A percentile compares a stretch with the other conserved stretches of the same genome.
Conservation (phyloP, 2,888 invertebrate species). For the Cheilosia urbana region DNA sequence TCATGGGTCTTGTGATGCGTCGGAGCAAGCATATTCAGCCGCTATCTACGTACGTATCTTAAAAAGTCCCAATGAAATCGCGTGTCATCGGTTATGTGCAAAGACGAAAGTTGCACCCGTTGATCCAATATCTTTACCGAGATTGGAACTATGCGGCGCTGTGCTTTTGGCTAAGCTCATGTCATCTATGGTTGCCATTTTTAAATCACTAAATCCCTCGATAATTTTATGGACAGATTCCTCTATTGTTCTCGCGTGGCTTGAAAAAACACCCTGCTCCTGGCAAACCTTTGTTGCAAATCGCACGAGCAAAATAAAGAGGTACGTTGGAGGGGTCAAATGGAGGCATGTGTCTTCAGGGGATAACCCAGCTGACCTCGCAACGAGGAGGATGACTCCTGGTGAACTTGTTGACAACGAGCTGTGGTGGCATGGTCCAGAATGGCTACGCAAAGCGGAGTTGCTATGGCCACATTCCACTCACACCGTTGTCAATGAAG, state of each 20-base stretch:
- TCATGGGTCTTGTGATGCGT: slow-evolving; percentile 65
- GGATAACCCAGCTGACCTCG: slow-evolving; percentile 61
- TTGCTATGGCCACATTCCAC: slow-evolving; percentile 37
- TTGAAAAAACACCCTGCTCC: slow-evolving; percentile 9
- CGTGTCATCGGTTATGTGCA: too few species aligned
- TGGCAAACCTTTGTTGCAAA: slow-evolving; percentile 64
- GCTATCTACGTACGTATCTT: slow-evolving; percentile 33
- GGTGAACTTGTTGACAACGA: slow-evolving; percentile 23
- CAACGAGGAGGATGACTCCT: too few species aligned
- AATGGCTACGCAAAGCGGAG: slow-evolving; percentile 24
- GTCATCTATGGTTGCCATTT: neutral
- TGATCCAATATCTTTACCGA: slow-evolving; percentile 59
- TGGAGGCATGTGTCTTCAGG: slow-evolving; percentile 61
- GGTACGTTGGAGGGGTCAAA: slow-evolving; percentile 25
- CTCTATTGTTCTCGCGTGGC: slow-evolving; percentile 27
- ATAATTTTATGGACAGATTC: slow-evolving; percentile 40
- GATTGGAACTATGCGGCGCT: slow-evolving; percentile 63
- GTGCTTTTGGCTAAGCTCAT: slow-evolving; percentile 59
- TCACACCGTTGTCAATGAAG: slow-evolving; percentile 5
- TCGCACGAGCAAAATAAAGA: slow-evolving; percentile 34
- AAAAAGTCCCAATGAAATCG: neutral
- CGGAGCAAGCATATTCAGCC: slow-evolving; percentile 47
- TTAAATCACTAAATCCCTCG: neutral
- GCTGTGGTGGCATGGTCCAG: slow-evolving; percentile 58
- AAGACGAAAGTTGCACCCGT: too few species aligned